Evolutionary conservation across 2,888 invertebrate species (phyloP).

Genomic region (Neoitamus cyanurus): DNA sequence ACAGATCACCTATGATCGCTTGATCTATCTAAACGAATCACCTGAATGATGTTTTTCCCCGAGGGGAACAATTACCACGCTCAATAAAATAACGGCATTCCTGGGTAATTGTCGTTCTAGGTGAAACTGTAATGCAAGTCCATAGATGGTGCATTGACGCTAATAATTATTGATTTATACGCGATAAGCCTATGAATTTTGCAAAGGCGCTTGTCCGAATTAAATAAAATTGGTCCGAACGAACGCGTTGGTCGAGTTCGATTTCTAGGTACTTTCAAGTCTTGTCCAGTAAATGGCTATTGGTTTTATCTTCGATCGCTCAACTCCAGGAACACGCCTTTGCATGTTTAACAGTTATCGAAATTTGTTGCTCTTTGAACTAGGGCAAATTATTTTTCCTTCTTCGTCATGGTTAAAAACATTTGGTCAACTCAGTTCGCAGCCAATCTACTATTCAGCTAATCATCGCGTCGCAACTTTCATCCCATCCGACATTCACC

Average conservation of each 20-base stretch:
- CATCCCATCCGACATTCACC: background rate
- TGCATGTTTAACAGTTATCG: no score
- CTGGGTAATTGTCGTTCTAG: background rate
- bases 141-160: background rate
- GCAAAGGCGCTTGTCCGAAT: background rate
- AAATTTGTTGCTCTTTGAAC: no score
- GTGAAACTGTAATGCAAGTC: slow-evolving; percentile 9
- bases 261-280: background rate
- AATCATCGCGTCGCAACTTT: background rate
- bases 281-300: no score
- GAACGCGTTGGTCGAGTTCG: background rate
- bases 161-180: slow-evolving; percentile 17
- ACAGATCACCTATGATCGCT: background rate
- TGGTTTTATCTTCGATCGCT: no score
- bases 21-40: background rate
- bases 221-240: background rate
- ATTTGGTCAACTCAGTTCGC: no score
- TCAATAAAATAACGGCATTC: slow-evolving; percentile 4
- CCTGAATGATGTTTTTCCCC: background rate
- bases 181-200: background rate
- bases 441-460: no score
- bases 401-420: no score
- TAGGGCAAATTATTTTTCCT: no score
- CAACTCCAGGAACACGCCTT: no score
- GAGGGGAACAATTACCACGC: background rate